Base-by-base conservation (phyloP, 2,113 vertebrate species). In the Arizona elegans region DNA sequence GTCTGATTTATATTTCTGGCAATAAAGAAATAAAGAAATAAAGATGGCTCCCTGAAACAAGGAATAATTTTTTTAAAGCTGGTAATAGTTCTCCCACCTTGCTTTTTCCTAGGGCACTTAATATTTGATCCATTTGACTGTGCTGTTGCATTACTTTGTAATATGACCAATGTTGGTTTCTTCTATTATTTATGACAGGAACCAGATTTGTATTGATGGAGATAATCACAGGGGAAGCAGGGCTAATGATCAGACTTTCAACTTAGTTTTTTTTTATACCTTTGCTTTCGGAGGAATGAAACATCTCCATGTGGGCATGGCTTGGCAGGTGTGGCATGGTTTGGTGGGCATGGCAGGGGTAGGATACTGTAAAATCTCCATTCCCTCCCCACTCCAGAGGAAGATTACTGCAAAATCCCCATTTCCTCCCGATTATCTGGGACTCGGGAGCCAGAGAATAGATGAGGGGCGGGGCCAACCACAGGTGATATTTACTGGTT, bases 1-100 rank as follows among this genome's bases (percentile, higher is more conserved):
- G 92, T 97, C 95, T 97, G 96, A 97, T 97, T 97, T 96, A 97
- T 96, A 95, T 92, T 97, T 94, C 91, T 95, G 96, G 93, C 93
- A 95, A 93, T 92, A 93, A 94, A 92, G 92, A 75, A 75, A 75
- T 3, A 15, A 70, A 70, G 26, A 70, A n/a, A 75, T 33, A 75
- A 75, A 75, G 47, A 92, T 92, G 47, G 1, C 91, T 96, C 87
- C 89, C 94, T 95, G 93, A 95, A 97, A 96, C 58, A 17, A 53
- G 91, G 90, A 55, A 24, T 86, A 65, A 58, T 0, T 0, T 15
- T 87, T 94, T 87, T 94, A 91, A 93, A 88, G 91, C 33, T 93
- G 87, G 88, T 95, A 95, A 91, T 24, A 91, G 19, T 4, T 43
- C 88, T 65, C 90, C 92, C 92, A 89, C 94, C 13, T 33, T 13